These are phyloP conservation scores for Morus bassanus DNA, from an alignment of 2,797 vertebrate genomes.

Conservation along the genomic window DNA sequence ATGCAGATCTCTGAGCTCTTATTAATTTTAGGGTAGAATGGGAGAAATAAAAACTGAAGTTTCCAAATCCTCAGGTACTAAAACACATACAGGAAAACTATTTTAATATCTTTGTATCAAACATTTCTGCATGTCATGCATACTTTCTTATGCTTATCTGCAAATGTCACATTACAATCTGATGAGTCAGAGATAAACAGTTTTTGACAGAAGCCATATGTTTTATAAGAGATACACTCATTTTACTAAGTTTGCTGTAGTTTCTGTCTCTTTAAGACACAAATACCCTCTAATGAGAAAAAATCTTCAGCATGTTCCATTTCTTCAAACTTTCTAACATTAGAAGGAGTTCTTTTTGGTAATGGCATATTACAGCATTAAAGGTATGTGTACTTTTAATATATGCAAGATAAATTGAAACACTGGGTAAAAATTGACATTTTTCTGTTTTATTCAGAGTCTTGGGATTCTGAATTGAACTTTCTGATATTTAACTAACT, in stretches of 20 bases:
- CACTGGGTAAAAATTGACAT: background rate
- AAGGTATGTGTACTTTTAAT: background rate
- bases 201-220: background rate
- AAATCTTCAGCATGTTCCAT: background rate
- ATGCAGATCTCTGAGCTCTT: background rate
- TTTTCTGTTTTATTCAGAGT: background rate
- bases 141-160: background rate
- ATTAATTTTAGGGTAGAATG: background rate
- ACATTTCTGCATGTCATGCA: background rate
- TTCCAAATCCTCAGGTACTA: background rate
- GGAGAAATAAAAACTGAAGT: background rate
- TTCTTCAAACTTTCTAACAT: background rate
- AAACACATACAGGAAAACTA: background rate
- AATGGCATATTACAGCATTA: background rate
- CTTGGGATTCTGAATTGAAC: background rate
- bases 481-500: constrained; percentile 14
- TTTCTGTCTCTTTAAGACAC: background rate
- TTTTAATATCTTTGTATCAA: background rate
- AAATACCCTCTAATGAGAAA: background rate
- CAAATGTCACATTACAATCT: background rate
- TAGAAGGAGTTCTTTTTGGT: background rate
- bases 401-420: background rate
- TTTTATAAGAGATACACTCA: background rate
- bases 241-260: background rate
- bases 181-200: background rate